Evolutionary conservation across 1,140 invertebrate genomes (phyloP).

Genomic region (Dreissena polymorpha): DNA sequence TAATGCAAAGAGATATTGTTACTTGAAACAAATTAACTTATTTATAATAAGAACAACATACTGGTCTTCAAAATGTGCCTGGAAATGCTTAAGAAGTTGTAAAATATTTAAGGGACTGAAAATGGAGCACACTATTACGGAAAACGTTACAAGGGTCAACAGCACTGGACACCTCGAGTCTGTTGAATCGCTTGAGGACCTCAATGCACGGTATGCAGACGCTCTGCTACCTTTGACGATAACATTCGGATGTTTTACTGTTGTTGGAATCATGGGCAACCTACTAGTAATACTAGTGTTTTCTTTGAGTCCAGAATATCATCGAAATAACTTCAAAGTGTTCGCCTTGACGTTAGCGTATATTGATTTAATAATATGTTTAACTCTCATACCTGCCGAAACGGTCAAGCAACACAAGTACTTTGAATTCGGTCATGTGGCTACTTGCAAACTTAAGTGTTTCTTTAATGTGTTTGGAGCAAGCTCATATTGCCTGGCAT

Average conservation of each 20-base stretch:
- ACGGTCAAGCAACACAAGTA: conserved; percentile 40
- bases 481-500: neutral
- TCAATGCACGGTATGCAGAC: conserved; percentile 40
- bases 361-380: conserved; percentile 38
- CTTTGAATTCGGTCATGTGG: conserved; percentile 29
- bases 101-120: no score
- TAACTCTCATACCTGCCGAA: conserved; percentile 44
- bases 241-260: conserved; percentile 22
- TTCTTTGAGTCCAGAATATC: conserved; percentile 26
- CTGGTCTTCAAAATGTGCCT: no score
- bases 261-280: conserved; percentile 32
- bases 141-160: no score
- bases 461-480: conserved; percentile 42
- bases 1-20: no score
- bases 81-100: no score
- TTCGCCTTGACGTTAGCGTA: conserved; percentile 38
- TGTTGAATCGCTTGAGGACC: neutral
- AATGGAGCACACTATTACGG: no score
- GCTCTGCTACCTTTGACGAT: conserved; percentile 30
- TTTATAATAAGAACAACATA: no score
- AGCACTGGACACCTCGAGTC: no score
- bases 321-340: conserved; percentile 43
- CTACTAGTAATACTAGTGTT: conserved; percentile 28
- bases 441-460: conserved; percentile 42
- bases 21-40: no score